Base-by-base conservation (phyloP, 2,797 vertebrate species). In the Streptopelia turtur region DNA sequence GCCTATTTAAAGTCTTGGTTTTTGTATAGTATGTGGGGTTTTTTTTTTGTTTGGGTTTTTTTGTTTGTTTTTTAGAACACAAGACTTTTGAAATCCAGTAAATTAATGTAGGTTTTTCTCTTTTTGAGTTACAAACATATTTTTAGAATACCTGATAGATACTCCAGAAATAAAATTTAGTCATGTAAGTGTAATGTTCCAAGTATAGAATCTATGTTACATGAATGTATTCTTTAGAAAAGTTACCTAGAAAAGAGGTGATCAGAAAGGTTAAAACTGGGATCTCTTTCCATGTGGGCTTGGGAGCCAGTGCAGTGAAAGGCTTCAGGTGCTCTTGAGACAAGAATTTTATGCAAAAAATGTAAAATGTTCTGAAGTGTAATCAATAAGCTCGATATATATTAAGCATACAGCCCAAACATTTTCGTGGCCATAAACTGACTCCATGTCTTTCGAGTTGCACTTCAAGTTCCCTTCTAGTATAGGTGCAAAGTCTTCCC, bases 321-420 rank as follows among this genome's bases (percentile, higher is more conserved):
- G 5, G 17, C 33, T 53, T 6, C 10, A 41, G n/a, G 49, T 57
- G 27, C 28, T 77, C 23, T 0, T 17, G 22, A 55, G 17, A 18
- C 41, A 72, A 35, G 21, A 78, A 35, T 25, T 61, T 59, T 2
- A 49, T 1, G 2, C 9, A 49, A 60, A 70, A 76, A 49, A 16
- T 28, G 5, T 35, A 24, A 68, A 50, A 20, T 31, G 6, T 72
- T 70, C 23, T 59, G 3, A 76, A 65, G 9, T 31, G 11, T 50
- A 47, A 63, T 39, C 8, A 47, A 1, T 63, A 63, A 64, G 25
- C 2, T 1, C 4, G 6, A 0, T 52, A 9, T 25, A 7, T 52
- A 22, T 69, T 39, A 53, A 69, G 30, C 6, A 9, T 18, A 16
- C 1, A 14, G 16, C 13, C 27, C 47, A 55, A 39, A 69, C 7